A percentile compares a stretch with the other conserved stretches of the same genome.
phyloP scores from a whole-genome alignment of 2,888 invertebrate genomes.

The Cryptosula pallasiana region DNA sequence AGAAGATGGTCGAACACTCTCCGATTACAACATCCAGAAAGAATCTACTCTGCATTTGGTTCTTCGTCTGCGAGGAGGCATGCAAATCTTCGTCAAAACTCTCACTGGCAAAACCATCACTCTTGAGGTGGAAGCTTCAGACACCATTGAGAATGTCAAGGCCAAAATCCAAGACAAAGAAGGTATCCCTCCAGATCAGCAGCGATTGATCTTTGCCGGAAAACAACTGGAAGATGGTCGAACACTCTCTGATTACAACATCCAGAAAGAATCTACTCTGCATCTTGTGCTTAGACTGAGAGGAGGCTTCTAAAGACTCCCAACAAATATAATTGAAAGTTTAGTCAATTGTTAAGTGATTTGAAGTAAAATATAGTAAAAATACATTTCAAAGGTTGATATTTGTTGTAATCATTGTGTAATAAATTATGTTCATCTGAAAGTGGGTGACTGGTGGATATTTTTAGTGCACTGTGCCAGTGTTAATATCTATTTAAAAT shows the following conservation, averaged over 20 bases:
- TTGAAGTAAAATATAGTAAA: too few relatives aligned
- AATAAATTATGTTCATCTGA: too few relatives aligned
- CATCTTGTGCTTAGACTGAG: slow-evolving; percentile 85
- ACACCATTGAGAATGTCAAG: slow-evolving; percentile 24
- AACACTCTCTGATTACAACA: slow-evolving; percentile 87
- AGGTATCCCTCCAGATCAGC: slow-evolving; percentile 24
- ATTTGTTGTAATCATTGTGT: too few relatives aligned
- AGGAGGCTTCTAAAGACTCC: slow-evolving; percentile 21
- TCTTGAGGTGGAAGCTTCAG: slow-evolving; percentile 26
- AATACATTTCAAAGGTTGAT: too few relatives aligned
- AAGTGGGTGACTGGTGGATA: too few relatives aligned
- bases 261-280: slow-evolving; percentile 90
- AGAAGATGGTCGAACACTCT: slow-evolving; percentile 82
- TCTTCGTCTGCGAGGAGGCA: slow-evolving; percentile 83
- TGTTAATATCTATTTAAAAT: too few relatives aligned
- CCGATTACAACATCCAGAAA: slow-evolving; percentile 87
- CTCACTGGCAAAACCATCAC: slow-evolving; percentile 29
- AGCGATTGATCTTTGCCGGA: slow-evolving; percentile 74
- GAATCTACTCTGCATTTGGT: slow-evolving; percentile 84
- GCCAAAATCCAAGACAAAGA: slow-evolving; percentile 24
- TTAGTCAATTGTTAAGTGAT: too few relatives aligned
- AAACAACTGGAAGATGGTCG: slow-evolving; percentile 93
- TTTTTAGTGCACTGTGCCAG: too few relatives aligned
- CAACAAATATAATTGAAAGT: too few relatives aligned
- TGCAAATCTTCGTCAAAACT: slow-evolving; percentile 48